Evolutionary conservation across 2,113 vertebrate genomes (phyloP).

Genomic region (Sphyrna mokarran): DNA sequence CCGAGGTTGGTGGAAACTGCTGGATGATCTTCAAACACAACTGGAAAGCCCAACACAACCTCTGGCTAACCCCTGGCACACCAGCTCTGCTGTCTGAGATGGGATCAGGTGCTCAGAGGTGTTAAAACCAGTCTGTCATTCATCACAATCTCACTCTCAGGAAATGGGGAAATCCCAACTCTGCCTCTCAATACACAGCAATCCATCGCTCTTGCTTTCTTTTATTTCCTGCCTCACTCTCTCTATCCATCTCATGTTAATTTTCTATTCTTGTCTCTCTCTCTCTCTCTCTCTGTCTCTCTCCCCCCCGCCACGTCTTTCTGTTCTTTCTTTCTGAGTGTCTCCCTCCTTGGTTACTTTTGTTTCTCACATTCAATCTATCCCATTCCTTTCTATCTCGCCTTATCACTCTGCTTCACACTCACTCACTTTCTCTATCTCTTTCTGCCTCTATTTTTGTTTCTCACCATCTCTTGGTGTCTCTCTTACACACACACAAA

Average conservation of each 20-base stretch:
- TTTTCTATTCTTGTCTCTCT: too few species aligned
- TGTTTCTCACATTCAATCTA: background rate
- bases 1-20: background rate
- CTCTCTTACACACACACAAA: background rate
- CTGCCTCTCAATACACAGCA: background rate
- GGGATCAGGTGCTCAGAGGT: background rate
- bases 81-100: background rate
- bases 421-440: background rate
- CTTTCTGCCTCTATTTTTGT: too few species aligned
- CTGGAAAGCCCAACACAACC: background rate
- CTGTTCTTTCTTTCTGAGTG: background rate
- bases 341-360: background rate
- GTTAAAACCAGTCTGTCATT: background rate
- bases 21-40: background rate
- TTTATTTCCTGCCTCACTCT: too few species aligned
- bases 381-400: background rate
- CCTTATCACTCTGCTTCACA: background rate
- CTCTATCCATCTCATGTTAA: background rate
- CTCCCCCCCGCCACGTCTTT: background rate
- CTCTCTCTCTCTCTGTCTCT: background rate
- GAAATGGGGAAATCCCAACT: background rate
- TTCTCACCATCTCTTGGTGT: background rate
- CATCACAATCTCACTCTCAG: background rate
- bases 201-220: background rate
- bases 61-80: background rate